Evolutionary conservation across 2,888 invertebrate genomes (phyloP).

Genomic region (Dryococelus australis): DNA sequence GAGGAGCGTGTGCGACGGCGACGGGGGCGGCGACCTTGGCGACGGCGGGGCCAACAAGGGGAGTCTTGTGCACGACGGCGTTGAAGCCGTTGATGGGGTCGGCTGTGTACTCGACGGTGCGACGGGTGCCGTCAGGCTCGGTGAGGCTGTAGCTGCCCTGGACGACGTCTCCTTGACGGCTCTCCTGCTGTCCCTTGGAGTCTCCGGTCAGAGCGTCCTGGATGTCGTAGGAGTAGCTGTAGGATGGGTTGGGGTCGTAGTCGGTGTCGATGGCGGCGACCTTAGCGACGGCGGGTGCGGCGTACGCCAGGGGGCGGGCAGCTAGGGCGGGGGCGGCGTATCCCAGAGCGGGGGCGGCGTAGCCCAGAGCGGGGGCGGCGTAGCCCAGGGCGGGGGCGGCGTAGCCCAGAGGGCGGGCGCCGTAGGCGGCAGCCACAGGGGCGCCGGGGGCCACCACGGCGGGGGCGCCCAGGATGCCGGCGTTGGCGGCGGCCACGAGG

Average conservation of each 20-base stretch:
- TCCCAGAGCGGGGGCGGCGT: constrained; percentile 33
- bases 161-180: constrained; percentile 46
- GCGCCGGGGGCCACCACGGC: constrained; percentile 40
- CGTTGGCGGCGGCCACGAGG: constrained; percentile 46
- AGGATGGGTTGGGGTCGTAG: too few relatives aligned
- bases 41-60: constrained; percentile 29
- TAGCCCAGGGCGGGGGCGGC: constrained; percentile 36
- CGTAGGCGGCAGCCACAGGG: constrained; percentile 34
- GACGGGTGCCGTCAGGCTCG: constrained; percentile 46
- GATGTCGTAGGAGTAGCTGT: too few relatives aligned
- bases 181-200: constrained; percentile 46
- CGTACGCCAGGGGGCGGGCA: constrained; percentile 32
- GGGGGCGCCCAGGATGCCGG: constrained; percentile 40
- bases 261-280: too few relatives aligned
- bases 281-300: constrained; percentile 41
- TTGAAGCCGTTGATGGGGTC: constrained; percentile 48
- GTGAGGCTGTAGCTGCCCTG: constrained; percentile 46
- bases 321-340: constrained; percentile 34
- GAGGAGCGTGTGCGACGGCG: constrained; percentile 40
- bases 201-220: constrained; percentile 47
- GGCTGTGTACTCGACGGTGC: constrained; percentile 46
- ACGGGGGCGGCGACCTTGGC: constrained; percentile 32
- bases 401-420: constrained; percentile 42
- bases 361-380: constrained; percentile 35
- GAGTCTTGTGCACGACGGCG: constrained; percentile 45